These are phyloP conservation scores for Drosophila anomalata DNA, from an alignment of 2,888 invertebrate species.

Conservation along the genomic window DNA sequence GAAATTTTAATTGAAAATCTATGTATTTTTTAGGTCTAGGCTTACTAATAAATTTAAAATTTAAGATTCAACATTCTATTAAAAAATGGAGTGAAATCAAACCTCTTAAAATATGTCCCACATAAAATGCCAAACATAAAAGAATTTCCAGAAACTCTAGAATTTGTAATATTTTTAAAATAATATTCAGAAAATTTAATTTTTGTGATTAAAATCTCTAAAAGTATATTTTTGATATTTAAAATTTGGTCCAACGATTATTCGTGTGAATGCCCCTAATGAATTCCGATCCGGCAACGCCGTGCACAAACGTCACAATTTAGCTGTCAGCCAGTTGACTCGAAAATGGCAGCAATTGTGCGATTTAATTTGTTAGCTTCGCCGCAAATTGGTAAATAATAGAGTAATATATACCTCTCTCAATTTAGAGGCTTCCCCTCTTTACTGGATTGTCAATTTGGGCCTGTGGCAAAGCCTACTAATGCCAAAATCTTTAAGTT, in stretches of 20 bases:
- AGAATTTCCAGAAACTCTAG: neutral
- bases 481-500: constrained; percentile 7
- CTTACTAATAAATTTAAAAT: neutral
- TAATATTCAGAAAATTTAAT: neutral
- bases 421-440: neutral
- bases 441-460: neutral
- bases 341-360: constrained; percentile 90
- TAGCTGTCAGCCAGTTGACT: constrained; percentile 61
- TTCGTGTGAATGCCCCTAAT: neutral
- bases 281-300: constrained; percentile 53
- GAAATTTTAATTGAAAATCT: neutral
- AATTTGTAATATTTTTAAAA: no score
- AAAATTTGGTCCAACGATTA: neutral
- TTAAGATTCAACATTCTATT: neutral
- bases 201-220: no score
- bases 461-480: neutral
- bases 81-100: neutral
- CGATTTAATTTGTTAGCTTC: constrained; percentile 87
- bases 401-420: neutral
- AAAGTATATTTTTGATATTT: no score
- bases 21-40: no score
- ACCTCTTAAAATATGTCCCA: neutral
- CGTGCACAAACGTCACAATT: constrained; percentile 54
- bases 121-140: neutral
- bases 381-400: constrained; percentile 87